phyloP scores from a whole-genome alignment of 2,797 vertebrate genomes.

The Sandelia bainsii region DNA sequence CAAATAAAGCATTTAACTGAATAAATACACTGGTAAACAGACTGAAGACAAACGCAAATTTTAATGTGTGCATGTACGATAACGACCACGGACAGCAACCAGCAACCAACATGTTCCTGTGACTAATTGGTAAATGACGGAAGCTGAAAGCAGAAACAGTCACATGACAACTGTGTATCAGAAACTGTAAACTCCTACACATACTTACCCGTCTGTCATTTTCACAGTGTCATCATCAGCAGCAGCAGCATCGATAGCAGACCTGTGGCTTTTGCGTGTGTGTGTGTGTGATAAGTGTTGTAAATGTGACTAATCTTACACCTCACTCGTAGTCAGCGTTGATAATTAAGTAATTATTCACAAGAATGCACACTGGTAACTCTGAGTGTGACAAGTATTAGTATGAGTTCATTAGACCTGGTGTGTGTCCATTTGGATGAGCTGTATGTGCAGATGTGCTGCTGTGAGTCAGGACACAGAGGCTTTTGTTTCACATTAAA shows the following conservation, averaged over 20 bases:
- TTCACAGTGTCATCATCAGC: slow-evolving; percentile 15
- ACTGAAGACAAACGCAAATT: too few relatives aligned
- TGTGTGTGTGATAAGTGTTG: background rate
- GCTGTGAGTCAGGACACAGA: too few relatives aligned
- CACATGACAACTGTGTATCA: background rate
- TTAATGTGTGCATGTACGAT: background rate
- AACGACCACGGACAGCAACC: background rate
- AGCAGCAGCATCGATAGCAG: slow-evolving; percentile 28
- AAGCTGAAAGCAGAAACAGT: background rate
- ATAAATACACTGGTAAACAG: too few relatives aligned
- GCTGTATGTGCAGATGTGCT: slow-evolving; percentile 7
- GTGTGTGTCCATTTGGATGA: slow-evolving; percentile 9
- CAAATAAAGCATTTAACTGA: too few relatives aligned
- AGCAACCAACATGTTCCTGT: background rate
- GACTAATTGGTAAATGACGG: slow-evolving; percentile 1
- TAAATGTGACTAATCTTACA: background rate
- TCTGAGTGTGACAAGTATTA: slow-evolving; percentile 13
- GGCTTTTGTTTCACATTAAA: too few relatives aligned
- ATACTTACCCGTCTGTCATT: background rate
- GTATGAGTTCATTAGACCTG: slow-evolving; percentile 15
- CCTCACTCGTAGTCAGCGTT: slow-evolving; percentile 3
- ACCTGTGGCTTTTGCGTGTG: background rate
- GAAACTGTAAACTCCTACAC: background rate
- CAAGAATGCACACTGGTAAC: slow-evolving; percentile 16
- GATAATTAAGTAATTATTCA: slow-evolving; percentile 32